Evolutionary conservation across 2,113 vertebrate genomes (phyloP).

Genomic region (Ceyx cyanopectus): DNA sequence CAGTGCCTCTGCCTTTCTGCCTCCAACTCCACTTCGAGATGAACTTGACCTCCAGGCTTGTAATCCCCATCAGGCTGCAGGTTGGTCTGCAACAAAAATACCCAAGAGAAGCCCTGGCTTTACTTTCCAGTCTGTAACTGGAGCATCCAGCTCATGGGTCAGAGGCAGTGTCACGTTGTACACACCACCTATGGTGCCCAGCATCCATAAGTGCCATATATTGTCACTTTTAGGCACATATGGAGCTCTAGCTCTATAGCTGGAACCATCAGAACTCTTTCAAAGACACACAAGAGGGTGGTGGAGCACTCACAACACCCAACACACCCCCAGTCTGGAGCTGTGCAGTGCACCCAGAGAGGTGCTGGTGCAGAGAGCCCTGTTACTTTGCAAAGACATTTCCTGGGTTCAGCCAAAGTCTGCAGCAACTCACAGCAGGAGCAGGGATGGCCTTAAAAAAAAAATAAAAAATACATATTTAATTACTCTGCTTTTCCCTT

Average conservation of each 20-base stretch:
- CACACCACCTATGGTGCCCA: accelerated
- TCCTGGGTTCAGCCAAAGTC: accelerated
- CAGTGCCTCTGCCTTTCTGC: not conserved
- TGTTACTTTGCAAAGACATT: accelerated
- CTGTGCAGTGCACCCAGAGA: not conserved
- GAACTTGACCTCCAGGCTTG: not conserved
- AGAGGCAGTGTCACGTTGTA: accelerated
- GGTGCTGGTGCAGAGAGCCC: not conserved
- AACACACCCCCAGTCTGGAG: accelerated
- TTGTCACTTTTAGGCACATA: accelerated
- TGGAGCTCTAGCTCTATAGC: accelerated
- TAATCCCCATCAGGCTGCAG: not conserved
- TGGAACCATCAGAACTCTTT: not conserved
- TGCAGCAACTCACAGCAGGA: not conserved
- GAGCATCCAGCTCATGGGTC: not conserved
- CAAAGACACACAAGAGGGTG: accelerated
- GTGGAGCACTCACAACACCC: not conserved
- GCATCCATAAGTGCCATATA: accelerated
- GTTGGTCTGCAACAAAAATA: not conserved
- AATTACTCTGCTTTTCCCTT: not conserved
- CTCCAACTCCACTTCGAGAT: not conserved
- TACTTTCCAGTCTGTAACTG: not conserved
- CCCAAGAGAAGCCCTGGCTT: not conserved
- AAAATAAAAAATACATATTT: no score
- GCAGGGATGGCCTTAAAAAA: no score